Evolutionary conservation across 2,113 vertebrate genomes (phyloP).

Genomic region (Oreochromis tanganicae): DNA sequence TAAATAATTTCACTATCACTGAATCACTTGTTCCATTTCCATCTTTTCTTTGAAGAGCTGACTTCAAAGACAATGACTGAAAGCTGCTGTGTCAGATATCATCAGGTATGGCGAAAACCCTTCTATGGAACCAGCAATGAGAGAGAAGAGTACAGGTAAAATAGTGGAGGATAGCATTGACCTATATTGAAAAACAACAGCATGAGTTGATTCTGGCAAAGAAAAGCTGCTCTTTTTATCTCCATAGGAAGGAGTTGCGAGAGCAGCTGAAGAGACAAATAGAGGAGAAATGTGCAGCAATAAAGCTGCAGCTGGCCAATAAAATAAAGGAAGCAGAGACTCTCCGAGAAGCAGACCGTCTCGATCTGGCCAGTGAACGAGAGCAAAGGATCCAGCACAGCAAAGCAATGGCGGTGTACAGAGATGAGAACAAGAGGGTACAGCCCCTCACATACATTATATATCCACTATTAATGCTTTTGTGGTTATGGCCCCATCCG

Average conservation of each 20-base stretch:
- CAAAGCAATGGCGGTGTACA: constrained; percentile 55
- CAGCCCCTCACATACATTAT: not conserved
- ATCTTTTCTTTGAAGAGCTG: not conserved
- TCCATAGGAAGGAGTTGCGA: constrained; percentile 55
- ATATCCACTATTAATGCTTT: not conserved
- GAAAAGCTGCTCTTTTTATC: not conserved
- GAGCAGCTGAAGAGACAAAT: constrained; percentile 68
- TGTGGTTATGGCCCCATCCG: not conserved
- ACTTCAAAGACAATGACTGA: not conserved
- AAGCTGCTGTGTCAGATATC: constrained; percentile 36
- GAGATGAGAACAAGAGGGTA: constrained; percentile 74
- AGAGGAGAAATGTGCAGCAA: constrained; percentile 51
- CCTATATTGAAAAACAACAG: not conserved
- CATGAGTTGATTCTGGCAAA: not conserved
- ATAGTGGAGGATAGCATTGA: not conserved
- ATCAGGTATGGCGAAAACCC: constrained; percentile 68
- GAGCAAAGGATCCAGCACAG: constrained; percentile 45
- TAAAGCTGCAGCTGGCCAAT: constrained; percentile 40
- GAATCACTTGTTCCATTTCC: not conserved
- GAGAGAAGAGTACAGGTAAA: constrained; percentile 70
- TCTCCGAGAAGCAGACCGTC: constrained; percentile 39
- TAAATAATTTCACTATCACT: not conserved
- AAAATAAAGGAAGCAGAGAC: constrained; percentile 46
- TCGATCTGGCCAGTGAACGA: constrained; percentile 43
- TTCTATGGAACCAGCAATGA: constrained; percentile 68